Base-by-base conservation (phyloP, 2,888 invertebrate genomes). In the Argynnis bischoffii region DNA sequence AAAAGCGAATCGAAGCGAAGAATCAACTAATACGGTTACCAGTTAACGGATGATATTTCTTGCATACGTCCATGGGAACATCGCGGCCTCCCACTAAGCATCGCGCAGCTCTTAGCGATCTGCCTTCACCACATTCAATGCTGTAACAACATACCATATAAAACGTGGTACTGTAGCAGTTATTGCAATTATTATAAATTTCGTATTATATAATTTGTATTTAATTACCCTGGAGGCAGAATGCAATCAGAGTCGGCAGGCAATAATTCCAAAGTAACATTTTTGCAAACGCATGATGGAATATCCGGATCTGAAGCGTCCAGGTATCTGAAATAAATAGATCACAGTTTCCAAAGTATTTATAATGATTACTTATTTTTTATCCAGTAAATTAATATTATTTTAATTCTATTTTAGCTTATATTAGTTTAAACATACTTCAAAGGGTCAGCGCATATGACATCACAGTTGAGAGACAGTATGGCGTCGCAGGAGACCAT, bases 11-110 rank as follows among this genome's bases (percentile, higher is more conserved):
- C 18, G 18, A 18, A 18, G 18, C 18, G 18, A 18, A 55, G 21
- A 31, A 3, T 16, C n/a, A 48, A 13, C 4, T 14, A 26, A 15
- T 13, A 3, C 6, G n/a, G 14, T 47, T 55, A 91, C 92, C 90
- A 60, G 90, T 89, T 4, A 91, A 81, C 0, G 91, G 91, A 71
- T 90, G 90, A 69, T 84, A 91, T 74, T 89, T 90, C 76, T 90
- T 90, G 83, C 92, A 92, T 4, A 91, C 84, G 51, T 89, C 91
- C 88, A 92, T 89, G 0, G 91, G 90, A 0, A 90, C 89, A 55
- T 90, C 90, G 3, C 84, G 81, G 11, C 87, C 85, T 2, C 80
- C 86, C 3, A 88, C 83, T 82, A 90, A 81, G 70, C 92, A 92
- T 0, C 90, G 83, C 16, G 92, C 90, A 0, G 92, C 90, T 72